Base-by-base conservation (phyloP, 2,888 invertebrate genomes). In the Nephrocerus scutellatus region DNA sequence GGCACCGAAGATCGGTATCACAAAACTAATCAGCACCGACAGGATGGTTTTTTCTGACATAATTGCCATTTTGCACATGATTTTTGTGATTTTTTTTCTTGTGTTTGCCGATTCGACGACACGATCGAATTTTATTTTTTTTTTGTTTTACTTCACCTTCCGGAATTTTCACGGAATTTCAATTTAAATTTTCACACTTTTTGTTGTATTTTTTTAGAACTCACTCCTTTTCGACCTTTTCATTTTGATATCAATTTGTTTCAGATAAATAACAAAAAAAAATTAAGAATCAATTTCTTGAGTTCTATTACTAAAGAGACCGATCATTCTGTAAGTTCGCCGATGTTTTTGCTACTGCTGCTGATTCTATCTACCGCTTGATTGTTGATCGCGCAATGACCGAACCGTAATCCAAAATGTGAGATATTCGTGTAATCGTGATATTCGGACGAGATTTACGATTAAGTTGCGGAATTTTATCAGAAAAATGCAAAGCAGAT, bases 1-100 rank as follows among this genome's bases (percentile, higher is more conserved):
- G 30, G 66, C 66, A 39, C 66, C 64, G 38, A 67, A 54, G 30
- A 68, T 57, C 43, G 68, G 66, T 41, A 66, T 66, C 36, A 55
- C 62, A 44, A 62, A 63, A 45, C 56, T 57, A 28, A 64, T 64
- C 48, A 64, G 52, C 41, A 64, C 63, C 49, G 62, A 64, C 38
- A 65, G 58, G 30, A 56, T 56, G 40, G 51, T 54, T 42, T 55
- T 55, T n/a, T n/a, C n/a, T 42, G 57, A 53, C 39, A 54, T 48
- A 39, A 57, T 49, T 42, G 54, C 49, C 50, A 56, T 55, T 24
- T 44, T 41, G 41, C 47, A 53, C 54, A 54, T 54, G 38, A 23
- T 41, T 20, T 26, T 49, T 39, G 46, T 19, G 10, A 21, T 29
- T 16, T 33, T 33, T 34, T n/a, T 36, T 13, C 23, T 15, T n/a